Evolutionary conservation across 2,113 vertebrate genomes (phyloP), one percentile per base, ranked within the genome.

Genomic region (Cavia aperea): DNA sequence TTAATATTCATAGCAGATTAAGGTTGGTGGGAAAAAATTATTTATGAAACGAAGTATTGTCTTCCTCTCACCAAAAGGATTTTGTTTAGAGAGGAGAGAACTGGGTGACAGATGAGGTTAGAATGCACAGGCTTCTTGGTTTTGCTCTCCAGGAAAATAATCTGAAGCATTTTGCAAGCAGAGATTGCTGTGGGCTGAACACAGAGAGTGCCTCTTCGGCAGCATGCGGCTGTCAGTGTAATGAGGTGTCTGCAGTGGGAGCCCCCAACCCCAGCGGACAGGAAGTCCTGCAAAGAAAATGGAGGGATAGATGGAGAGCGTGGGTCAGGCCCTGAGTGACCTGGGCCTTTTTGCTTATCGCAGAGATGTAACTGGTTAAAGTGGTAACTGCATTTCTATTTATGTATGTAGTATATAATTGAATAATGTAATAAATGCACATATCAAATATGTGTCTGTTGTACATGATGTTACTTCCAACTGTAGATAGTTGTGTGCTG

Each of bases 1-100:
- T 95, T 96, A 95, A 96, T 96, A 94, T 95, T 96, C 91, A 96
- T 95, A 95, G 95, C 58, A 96, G 96, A 95, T 92, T 90, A 96
- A 92, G 93, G 92, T 86, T 49, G 82, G 86, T 92, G 84, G 92
- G 43, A 84, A 96, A 68, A 96, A 86, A 86, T 96, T 96, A 95
- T 92, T 94, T 93, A 95, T 86, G 89, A 96, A 95, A 88, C 3
- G 0, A 49, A 36, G n/a, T 92, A 93, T 92, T 92, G 91, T 95
- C 94, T 96, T 93, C 92, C 84, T 95, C 78, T 94, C 92, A 89
- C 66, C 77, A 39, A 81, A 95, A 93, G 82, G 92, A 84, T 94
- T 95, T 95, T 92, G 95, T 96, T 95, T 96, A 81, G 83, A 90
- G 56, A 81, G 88, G 86, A 81, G 21, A 83, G 70, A 62, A 43